Evolutionary conservation across 2,888 invertebrate genomes (phyloP).

Genomic region (Lucinisca nassula): DNA sequence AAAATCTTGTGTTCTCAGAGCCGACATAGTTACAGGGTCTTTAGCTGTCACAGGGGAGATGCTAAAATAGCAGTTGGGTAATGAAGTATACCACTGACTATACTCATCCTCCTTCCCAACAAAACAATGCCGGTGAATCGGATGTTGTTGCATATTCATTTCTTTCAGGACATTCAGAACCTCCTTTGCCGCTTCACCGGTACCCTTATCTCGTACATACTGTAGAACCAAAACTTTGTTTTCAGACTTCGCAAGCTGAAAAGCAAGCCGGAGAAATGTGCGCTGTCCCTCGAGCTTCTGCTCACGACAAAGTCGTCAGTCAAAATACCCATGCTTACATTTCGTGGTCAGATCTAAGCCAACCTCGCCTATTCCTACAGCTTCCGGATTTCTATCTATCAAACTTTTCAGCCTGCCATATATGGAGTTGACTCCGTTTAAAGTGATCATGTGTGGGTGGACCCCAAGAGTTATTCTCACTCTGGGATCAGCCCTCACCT

Average conservation of each 20-base stretch:
- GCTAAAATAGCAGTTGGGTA: neutral
- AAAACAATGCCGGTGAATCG: slow-evolving; percentile 1
- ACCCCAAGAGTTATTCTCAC: neutral
- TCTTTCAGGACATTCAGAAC: neutral
- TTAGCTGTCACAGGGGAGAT: neutral
- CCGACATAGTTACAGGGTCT: neutral
- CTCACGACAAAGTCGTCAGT: neutral
- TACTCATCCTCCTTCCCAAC: neutral
- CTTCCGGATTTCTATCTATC: neutral
- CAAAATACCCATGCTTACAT: neutral
- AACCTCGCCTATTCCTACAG: neutral
- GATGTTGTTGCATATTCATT: neutral
- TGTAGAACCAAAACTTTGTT: neutral
- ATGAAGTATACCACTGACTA: neutral
- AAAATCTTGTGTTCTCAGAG: neutral
- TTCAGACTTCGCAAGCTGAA: neutral
- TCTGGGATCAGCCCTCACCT: neutral
- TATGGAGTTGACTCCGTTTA: neutral
- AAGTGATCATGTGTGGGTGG: neutral
- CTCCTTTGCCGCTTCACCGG: neutral
- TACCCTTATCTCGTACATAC: neutral
- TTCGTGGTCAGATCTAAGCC: neutral
- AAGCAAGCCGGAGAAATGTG: slow-evolving; percentile 1
- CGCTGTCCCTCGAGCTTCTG: neutral
- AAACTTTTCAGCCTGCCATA: neutral